These are phyloP conservation scores for Sinodicranocentrus sp. DNA, from an alignment of 2,888 invertebrate species.

Conservation along the genomic window DNA sequence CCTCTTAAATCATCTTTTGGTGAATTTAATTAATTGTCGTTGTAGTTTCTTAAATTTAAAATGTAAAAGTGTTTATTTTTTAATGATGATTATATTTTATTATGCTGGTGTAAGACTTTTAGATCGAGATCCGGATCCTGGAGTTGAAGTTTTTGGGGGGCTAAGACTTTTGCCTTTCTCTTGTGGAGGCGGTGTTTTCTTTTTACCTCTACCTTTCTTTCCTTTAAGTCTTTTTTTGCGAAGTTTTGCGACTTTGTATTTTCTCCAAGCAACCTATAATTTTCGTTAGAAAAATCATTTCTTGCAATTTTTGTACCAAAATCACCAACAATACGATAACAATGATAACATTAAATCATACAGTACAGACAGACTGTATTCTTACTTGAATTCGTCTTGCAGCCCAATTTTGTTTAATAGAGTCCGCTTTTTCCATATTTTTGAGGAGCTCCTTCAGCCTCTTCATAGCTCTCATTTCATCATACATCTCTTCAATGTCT, in stretches of 20 bases:
- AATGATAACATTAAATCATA: too few relatives aligned
- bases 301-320: not conserved
- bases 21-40: too few relatives aligned
- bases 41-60: too few relatives aligned
- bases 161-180: conserved; percentile 10
- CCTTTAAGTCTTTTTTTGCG: conserved; percentile 63
- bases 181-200: conserved; percentile 56
- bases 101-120: conserved; percentile 54
- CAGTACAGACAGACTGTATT: too few relatives aligned
- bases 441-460: conserved; percentile 66
- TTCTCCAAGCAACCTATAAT: conserved; percentile 46
- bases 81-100: not conserved
- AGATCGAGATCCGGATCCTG: conserved; percentile 36
- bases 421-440: conserved; percentile 71
- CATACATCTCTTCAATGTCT: conserved; percentile 68
- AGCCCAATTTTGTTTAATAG: conserved; percentile 71
- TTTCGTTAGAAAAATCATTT: not conserved
- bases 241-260: conserved; percentile 49
- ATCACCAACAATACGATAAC: too few relatives aligned
- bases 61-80: too few relatives aligned
- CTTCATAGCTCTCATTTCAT: conserved; percentile 71
- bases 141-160: conserved; percentile 22
- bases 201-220: conserved; percentile 58
- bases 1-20: too few relatives aligned
- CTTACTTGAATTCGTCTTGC: conserved; percentile 73